Evolutionary conservation across 2,888 invertebrate genomes (phyloP), one percentile per base, ranked within the genome.

Genomic region (Ariolimax columbianus): DNA sequence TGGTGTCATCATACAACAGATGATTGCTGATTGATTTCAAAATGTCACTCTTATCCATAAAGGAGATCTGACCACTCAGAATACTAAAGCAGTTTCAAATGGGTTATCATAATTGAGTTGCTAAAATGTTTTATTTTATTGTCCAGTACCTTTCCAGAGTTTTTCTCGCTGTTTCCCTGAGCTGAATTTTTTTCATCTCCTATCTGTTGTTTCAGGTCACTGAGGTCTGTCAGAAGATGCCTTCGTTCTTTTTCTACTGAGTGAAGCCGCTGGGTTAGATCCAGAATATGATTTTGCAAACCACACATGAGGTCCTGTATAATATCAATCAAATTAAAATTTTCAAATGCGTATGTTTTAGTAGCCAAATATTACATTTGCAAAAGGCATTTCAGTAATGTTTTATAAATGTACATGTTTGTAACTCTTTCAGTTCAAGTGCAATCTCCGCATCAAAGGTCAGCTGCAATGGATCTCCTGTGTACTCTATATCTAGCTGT

Each of bases 251-350:
- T 89, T 86, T 93, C 93, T 19, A 92, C 90, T 43, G 89, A 86
- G 85, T 93, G 93, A 9, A 93, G 90, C 43, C 91, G 86, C 87
- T 91, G 90, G 0, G 92, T 93, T 85, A 93, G 91, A 86, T 92
- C 91, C 68, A 93, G 86, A 33, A 93, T 90, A 87, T 92, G 92
- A 75, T 91, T 91, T 88, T 93, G 93, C 68, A 93, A 89, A 19
- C 89, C 90, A 59, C 90, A 90, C 88, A 92, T 89, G 82, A 91
- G 86, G 33, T 91, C 91, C 93, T 93, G 88, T 0, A 83, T 59
- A 77, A n/a, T 47, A 47, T n/a, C n/a, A n/a, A 47, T 9, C 47
- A 47, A 47, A 9, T 47, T 47, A 47, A 47, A 47, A 9, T 84
- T 36, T n/a, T n/a, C n/a, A n/a, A n/a, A n/a, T n/a, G n/a, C 30